These are phyloP conservation scores for Ceyx melanurus DNA, from an alignment of 2,113 vertebrate species.

Conservation along the genomic window DNA sequence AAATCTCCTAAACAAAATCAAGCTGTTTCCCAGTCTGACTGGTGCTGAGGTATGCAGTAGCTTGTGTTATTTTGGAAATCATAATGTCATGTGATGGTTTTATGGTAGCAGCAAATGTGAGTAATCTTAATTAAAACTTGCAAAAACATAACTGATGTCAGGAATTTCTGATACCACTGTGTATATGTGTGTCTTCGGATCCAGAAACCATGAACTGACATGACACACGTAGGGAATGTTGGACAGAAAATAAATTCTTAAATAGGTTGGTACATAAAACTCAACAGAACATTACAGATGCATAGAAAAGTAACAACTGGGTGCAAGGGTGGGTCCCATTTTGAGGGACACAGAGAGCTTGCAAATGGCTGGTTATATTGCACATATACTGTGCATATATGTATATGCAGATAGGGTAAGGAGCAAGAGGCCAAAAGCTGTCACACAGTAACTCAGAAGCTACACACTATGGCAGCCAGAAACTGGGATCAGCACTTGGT, in stretches of 20 bases:
- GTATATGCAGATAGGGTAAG: conserved; percentile 51
- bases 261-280: conserved; percentile 11
- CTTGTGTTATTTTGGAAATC: neutral
- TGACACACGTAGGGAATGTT: neutral
- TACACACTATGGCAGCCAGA: conserved; percentile 33
- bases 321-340: conserved; percentile 6
- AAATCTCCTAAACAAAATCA: neutral
- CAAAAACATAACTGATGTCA: neutral
- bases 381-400: conserved; percentile 38
- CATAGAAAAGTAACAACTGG: neutral
- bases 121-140: neutral
- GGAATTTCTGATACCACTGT: neutral
- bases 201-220: neutral
- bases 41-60: neutral
- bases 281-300: neutral
- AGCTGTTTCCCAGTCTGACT: neutral
- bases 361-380: conserved; percentile 23
- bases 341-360: neutral
- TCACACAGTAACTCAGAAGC: conserved; percentile 49
- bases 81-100: neutral
- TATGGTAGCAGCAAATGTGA: neutral
- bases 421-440: conserved; percentile 65
- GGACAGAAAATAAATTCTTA: neutral
- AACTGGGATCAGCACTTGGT: conserved; percentile 6
- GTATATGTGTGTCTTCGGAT: neutral